These are phyloP conservation scores for Tetrax tetrax DNA, from an alignment of 2,113 vertebrate genomes.

Conservation along the genomic window DNA sequence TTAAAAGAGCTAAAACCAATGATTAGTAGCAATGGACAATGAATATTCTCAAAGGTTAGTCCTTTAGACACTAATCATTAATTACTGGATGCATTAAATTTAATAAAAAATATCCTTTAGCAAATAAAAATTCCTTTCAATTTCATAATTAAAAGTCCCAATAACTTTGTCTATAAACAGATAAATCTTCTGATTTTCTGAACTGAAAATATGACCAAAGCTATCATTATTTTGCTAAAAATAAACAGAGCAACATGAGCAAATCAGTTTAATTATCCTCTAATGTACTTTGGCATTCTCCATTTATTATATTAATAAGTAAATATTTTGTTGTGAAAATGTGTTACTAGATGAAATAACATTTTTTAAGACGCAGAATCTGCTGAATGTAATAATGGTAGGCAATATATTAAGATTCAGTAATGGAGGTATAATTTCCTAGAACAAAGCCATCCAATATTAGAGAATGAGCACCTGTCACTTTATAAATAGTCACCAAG, in stretches of 20 bases:
- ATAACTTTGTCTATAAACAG: background rate
- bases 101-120: background rate
- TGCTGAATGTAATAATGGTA: background rate
- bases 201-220: background rate
- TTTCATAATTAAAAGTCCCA: background rate
- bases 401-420: background rate
- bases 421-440: background rate
- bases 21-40: background rate
- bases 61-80: background rate
- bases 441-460: background rate
- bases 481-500: background rate
- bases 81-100: background rate
- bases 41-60: background rate
- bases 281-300: background rate
- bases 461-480: background rate
- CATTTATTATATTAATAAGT: background rate
- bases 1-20: background rate
- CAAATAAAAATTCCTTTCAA: background rate
- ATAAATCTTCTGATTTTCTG: background rate
- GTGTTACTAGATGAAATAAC: background rate
- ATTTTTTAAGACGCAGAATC: background rate
- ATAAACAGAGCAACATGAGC: background rate
- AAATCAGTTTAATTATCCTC: background rate
- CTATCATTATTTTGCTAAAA: background rate
- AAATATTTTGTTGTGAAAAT: background rate